phyloP scores from a whole-genome alignment of 2,888 invertebrate genomes.

The Griposia aprilina region DNA sequence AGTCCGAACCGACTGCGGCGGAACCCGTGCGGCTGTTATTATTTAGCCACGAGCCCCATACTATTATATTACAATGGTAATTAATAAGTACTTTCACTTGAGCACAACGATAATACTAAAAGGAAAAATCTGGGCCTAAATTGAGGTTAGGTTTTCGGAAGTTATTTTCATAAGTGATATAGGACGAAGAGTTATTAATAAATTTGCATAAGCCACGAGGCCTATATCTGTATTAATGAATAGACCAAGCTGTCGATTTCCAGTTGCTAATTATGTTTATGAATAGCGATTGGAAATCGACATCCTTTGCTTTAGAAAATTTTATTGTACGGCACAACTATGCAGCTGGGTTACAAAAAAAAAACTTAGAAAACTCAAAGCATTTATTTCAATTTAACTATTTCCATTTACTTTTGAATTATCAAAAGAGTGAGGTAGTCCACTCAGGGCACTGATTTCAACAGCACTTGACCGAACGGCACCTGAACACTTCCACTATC shows the following conservation, averaged over 20 bases:
- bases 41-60: neutral
- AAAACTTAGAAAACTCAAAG: neutral
- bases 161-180: neutral
- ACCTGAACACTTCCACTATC: too few species aligned
- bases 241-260: neutral
- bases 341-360: neutral
- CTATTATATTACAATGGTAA: neutral
- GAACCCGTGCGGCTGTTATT: neutral
- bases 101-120: conserved; percentile 2
- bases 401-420: too few species aligned
- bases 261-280: neutral
- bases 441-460: too few species aligned
- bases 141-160: conserved; percentile 2
- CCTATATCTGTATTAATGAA: neutral
- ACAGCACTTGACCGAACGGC: too few species aligned
- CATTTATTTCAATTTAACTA: too few species aligned
- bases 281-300: neutral
- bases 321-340: too few species aligned
- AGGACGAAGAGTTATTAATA: neutral
- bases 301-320: neutral
- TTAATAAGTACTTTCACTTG: neutral
- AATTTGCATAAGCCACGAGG: neutral
- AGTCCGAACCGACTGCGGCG: too few species aligned
- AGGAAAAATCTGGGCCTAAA: neutral
- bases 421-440: too few species aligned